These are phyloP conservation scores for Physeter macrocephalus DNA, from an alignment of 2,113 vertebrate species.

Conservation along the genomic window DNA sequence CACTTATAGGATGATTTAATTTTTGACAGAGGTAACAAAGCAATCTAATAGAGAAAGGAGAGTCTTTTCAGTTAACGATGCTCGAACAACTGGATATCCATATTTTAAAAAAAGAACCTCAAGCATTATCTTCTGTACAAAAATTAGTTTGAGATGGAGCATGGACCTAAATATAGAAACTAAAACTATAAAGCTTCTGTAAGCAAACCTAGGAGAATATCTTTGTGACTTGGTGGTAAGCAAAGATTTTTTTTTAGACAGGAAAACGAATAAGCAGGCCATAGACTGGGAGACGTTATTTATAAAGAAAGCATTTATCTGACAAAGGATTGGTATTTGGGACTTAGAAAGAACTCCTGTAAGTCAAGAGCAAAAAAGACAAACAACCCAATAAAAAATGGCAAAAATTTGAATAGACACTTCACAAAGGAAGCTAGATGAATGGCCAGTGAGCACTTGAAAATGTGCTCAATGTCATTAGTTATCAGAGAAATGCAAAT, in stretches of 20 bases:
- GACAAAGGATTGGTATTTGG: neutral
- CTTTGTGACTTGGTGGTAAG: neutral
- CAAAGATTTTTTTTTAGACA: neutral
- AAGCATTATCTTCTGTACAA: neutral
- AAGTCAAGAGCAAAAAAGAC: neutral
- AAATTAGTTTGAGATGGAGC: slow-evolving; percentile 11
- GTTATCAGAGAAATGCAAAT: neutral
- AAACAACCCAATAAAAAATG: neutral
- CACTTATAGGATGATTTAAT: neutral
- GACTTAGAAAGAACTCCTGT: neutral
- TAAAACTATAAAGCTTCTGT: neutral
- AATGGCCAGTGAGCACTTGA: neutral
- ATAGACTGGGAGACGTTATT: neutral
- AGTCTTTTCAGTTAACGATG: neutral
- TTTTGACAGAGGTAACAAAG: neutral
- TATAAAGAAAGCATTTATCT: slow-evolving; percentile 10
- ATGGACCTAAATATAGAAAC: neutral
- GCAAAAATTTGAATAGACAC: neutral
- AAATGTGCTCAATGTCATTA: neutral
- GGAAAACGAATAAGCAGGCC: neutral
- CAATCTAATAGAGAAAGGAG: neutral
- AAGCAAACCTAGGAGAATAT: neutral
- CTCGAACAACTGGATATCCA: neutral
- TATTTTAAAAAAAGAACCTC: neutral
- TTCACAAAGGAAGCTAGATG: neutral